Base-by-base conservation (phyloP, 1,140 invertebrate genomes). In the Conus ventricosus region DNA sequence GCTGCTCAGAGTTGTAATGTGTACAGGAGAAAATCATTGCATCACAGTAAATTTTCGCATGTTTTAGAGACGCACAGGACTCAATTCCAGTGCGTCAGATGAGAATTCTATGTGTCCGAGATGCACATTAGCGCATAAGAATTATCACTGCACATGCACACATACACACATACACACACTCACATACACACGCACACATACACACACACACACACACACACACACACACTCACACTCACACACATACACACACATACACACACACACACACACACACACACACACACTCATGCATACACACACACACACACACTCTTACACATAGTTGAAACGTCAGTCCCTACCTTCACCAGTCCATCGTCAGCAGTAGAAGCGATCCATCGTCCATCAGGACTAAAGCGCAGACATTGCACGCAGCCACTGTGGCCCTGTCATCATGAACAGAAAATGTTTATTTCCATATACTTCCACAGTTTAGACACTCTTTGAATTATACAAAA, bases 341-440 rank as follows among this genome's bases (percentile, higher is more conserved):
- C 23, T 94, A 97, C 97, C 96, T 97, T 97, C 23, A 97, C 96
- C 78, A 95, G 93, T 92, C 97, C 97, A 96, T 99, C 98, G 92
- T 99, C 97, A 91, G 98, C 98, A 87, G 97, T 98, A 88, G 98
- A 99, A 8, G 98, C 98, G 88, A 99, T 98, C 99, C 99, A 99
- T 91, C 98, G 97, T 7, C 98, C 99, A 96, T 99, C 98, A 25
- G 99, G 99, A 95, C 98, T 99, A 93, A 99, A 99, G 95, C 98
- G 98, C 13, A 99, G 95, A 94, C 97, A 98, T 93, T 99, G 99
- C 0, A 99, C 98, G 71, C 96, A 96, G 89, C 97, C 96, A 83
- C 96, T 96, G 95, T 99, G 99, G 83, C 98, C 98, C 93, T 98
- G 97, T 92, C 98, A 89, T 87, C 87, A 60, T 15, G 15, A 15